A percentile compares a stretch with the other conserved stretches of the same genome.
Evolutionary conservation across 37 sponge, comb jelly and placozoan genomes (phyloP).

Genomic region (Chondrilla cf. caribensis): DNA sequence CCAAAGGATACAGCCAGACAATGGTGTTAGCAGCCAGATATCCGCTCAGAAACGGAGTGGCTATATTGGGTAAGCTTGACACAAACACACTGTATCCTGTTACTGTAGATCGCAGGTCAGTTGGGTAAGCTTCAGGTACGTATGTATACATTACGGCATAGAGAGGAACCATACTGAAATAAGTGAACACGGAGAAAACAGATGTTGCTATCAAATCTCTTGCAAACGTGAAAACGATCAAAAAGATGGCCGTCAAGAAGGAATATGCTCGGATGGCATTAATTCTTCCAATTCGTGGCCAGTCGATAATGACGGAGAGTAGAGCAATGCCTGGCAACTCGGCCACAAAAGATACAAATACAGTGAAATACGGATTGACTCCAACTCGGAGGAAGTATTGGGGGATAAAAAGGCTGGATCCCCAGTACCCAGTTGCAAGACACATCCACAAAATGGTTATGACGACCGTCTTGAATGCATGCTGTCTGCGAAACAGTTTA

Average conservation of each 20-base stretch:
- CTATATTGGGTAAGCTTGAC: not conserved
- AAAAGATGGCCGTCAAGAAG: constrained; percentile 1
- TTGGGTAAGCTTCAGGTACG: constrained; percentile 59
- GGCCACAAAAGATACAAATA: constrained; percentile 30
- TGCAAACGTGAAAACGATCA: constrained; percentile 34
- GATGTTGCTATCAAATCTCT: constrained; percentile 29
- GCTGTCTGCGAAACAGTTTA: constrained; percentile 16
- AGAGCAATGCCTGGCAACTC: constrained; percentile 61
- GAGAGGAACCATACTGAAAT: constrained; percentile 44
- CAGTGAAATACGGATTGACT: constrained; percentile 40
- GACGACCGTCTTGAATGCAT: constrained; percentile 31
- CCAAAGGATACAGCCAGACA: constrained; percentile 48
- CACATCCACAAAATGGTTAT: constrained; percentile 9
- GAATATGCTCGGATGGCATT: constrained; percentile 46
- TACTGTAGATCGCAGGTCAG: constrained; percentile 25
- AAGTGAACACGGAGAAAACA: constrained; percentile 40
- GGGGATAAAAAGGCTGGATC: constrained; percentile 39
- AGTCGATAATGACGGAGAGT: constrained; percentile 57
- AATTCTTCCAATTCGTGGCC: constrained; percentile 51
- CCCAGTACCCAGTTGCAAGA: constrained; percentile 12
- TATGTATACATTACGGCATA: constrained; percentile 43
- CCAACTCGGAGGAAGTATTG: constrained; percentile 13
- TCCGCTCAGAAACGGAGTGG: constrained; percentile 31
- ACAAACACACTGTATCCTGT: not conserved
- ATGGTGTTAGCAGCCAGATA: constrained; percentile 7